Percentiles rank a stretch among this genome's conserved stretches.
These are phyloP conservation scores for Nephrotoma guestfalica DNA, from an alignment of 2,888 invertebrate genomes.

Conservation along the genomic window DNA sequence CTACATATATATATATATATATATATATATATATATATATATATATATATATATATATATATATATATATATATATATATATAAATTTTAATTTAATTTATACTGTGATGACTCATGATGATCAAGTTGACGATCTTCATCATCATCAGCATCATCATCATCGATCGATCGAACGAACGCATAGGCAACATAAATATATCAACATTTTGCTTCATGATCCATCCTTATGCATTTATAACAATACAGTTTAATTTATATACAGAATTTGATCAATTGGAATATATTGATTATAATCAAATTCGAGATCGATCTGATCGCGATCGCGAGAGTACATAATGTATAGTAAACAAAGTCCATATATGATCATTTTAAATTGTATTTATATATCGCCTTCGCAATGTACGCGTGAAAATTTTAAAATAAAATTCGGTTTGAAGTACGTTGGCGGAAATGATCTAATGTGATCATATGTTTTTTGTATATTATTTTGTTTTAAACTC, in stretches of 20 bases:
- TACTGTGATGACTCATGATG: not conserved
- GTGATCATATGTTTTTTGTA: not conserved
- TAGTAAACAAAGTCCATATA: not conserved
- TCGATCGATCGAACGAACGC: not conserved
- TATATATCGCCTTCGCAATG: not conserved
- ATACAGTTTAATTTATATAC: not conserved
- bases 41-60: no score
- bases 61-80: no score
- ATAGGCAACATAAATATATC: not conserved
- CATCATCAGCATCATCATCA: not conserved
- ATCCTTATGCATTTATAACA: not conserved
- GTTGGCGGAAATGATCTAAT: not conserved
- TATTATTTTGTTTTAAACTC: not conserved
- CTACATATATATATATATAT: no score
- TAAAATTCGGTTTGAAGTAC: not conserved
- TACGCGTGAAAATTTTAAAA: not conserved
- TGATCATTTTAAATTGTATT: not conserved
- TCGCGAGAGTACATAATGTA: not conserved
- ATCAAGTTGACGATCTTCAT: not conserved
- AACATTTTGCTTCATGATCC: not conserved
- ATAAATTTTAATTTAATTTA: not conserved
- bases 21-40: no score
- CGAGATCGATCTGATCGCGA: not conserved
- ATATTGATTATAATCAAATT: not conserved
- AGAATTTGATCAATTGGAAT: not conserved